Base-by-base conservation (phyloP, 2,797 vertebrate genomes). In the Momotus momota region DNA sequence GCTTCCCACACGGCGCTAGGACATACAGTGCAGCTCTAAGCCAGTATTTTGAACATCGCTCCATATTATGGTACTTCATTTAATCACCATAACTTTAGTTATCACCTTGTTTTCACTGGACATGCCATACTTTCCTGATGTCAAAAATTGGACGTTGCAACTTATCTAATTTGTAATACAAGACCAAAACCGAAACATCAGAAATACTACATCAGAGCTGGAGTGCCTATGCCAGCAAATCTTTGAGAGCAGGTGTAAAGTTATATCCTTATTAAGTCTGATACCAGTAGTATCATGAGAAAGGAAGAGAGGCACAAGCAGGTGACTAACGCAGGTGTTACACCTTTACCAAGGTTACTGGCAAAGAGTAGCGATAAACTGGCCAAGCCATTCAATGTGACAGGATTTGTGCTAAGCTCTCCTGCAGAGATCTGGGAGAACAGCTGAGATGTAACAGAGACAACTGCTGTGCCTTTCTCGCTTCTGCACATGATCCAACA, bases 401-500 rank as follows among this genome's bases (percentile, higher is more conserved):
- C 69, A 86, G 85, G 82, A 91, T 92, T 80, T 91, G 74, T 70
- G 67, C 78, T 73, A 43, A 69, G 67, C 48, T 71, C 49, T 77
- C 81, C 94, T 77, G 89, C 71, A 70, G 84, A 67, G 88, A 87
- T 65, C 84, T 87, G 64, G 81, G 83, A 89, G 60, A 89, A 80
- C 64, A 81, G 81, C 91, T 82, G 91, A 89, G 62, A 64, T 1
- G 7, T 20, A 82, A 91, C 74, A 64, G 70, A 92, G 86, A 81
- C 86, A 81, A 86, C 67, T 81, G 91, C 65, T 85, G 78, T 81
- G 80, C 86, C 82, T 86, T 95, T 88, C 90, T 87, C 90, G 65
- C 61, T 94, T 83, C 69, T 74, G 77, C 77, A 69, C 66, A 40
- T 81, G 81, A 69, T 90, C 80, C 70, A 40, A 82, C 64, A 65